These are phyloP conservation scores for Oplegnathus fasciatus DNA, from an alignment of 2,113 vertebrate species.

Conservation along the genomic window DNA sequence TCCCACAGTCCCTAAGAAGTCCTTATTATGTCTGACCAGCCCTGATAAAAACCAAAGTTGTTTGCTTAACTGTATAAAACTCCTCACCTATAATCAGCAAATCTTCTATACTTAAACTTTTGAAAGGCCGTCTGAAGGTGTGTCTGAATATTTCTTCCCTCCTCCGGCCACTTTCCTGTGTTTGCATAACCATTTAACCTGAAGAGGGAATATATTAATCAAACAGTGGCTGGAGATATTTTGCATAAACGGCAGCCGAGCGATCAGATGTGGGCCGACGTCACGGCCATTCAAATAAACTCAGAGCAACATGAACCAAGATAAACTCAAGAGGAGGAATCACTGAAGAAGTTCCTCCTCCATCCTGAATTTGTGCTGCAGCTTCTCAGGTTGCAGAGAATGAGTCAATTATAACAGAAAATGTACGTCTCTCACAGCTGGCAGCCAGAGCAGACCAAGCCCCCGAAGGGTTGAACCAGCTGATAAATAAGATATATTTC, in stretches of 20 bases:
- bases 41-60: too few species aligned
- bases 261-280: not conserved
- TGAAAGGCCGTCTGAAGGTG: not conserved
- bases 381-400: not conserved
- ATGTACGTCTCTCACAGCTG: not conserved
- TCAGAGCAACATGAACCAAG: not conserved
- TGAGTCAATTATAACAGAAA: not conserved
- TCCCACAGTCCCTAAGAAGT: too few species aligned
- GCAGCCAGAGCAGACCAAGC: not conserved
- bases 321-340: not conserved
- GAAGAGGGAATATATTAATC: conserved; percentile 11
- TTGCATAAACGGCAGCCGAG: conserved; percentile 9
- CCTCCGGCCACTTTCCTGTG: not conserved
- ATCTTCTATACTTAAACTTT: not conserved
- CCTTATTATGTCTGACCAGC: too few species aligned
- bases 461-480: not conserved
- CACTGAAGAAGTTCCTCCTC: not conserved
- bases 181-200: conserved; percentile 19
- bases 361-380: not conserved
- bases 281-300: not conserved
- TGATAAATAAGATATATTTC: not conserved
- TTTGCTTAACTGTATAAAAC: too few species aligned
- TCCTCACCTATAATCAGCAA: not conserved
- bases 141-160: not conserved
- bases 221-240: not conserved